Evolutionary conservation across 2,113 vertebrate genomes (phyloP).

Genomic region (Illadopsis cleaveri): DNA sequence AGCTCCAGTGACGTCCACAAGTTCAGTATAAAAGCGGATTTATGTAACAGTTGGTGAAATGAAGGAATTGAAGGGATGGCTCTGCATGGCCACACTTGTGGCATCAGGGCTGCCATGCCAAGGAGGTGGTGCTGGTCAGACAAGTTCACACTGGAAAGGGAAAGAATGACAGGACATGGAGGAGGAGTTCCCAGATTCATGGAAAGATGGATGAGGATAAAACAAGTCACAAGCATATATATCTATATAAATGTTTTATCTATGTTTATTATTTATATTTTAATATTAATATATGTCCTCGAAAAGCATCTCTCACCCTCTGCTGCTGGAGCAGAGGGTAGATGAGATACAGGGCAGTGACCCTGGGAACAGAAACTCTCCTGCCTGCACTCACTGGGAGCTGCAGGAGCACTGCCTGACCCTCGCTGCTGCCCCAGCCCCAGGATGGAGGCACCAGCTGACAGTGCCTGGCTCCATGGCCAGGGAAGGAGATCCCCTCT

Average conservation of each 20-base stretch:
- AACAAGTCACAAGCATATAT: background rate
- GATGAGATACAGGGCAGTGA: fast-evolving
- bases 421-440: background rate
- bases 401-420: background rate
- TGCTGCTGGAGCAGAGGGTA: background rate
- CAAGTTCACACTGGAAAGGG: background rate
- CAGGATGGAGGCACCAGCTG: background rate
- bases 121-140: background rate
- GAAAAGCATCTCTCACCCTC: background rate
- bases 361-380: background rate
- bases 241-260: background rate
- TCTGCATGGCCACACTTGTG: background rate
- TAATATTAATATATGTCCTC: background rate
- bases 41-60: slow-evolving; percentile 55
- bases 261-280: background rate
- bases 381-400: background rate
- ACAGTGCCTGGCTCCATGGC: background rate
- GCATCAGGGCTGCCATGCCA: background rate
- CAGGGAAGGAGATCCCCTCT: background rate
- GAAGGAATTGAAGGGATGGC: background rate
- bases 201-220: background rate
- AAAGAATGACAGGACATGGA: background rate
- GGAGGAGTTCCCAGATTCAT: background rate
- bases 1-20: slow-evolving; percentile 55
- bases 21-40: slow-evolving; percentile 35